Evolutionary conservation across 2,113 vertebrate species (phyloP), one percentile per base, ranked within the genome.

Genomic region (Hippocampus zosterae): DNA sequence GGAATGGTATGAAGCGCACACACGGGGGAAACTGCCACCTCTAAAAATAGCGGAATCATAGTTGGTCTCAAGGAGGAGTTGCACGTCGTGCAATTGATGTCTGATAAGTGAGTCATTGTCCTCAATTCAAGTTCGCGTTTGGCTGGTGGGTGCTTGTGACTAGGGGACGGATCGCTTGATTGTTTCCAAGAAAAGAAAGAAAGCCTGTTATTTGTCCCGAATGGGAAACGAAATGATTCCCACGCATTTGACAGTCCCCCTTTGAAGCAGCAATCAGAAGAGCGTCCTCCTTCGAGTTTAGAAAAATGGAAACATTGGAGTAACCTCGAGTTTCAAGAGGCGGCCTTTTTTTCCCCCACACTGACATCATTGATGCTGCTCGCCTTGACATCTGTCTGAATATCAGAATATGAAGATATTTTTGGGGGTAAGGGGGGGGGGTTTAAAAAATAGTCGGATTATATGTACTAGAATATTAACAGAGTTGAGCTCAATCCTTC

Each of bases 51-150:
- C 46, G 56, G 63, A 77, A 78, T 70, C 72, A 69, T 77, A 66
- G 67, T 74, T 10, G 9, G 33, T 37, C 42, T 12, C 10, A 44
- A 12, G 60, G 67, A 77, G 75, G 61, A 70, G 71, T 85, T 3
- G 3, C 52, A 19, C 60, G 76, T 76, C 81, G 84, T 86, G 80
- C 75, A 86, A 86, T 84, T 85, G 0, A 55, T 5, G 67, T 56
- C 72, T 77, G 73, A 78, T 74, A 72, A 82, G 77, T 82, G 78
- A 84, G 75, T 77, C 81, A 75, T 75, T 73, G 71, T 72, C 68
- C 77, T 76, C 69, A 41, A 41, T 65, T 23, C 41, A 66, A 55
- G 63, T 25, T 42, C 56, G 40, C 61, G 44, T 78, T 72, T 70
- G 67, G 68, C 55, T 62, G 33, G 25, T 59, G 70, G 70, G 27